Evolutionary conservation across 2,113 vertebrate genomes (phyloP).

Genomic region (Plecotus auritus): DNA sequence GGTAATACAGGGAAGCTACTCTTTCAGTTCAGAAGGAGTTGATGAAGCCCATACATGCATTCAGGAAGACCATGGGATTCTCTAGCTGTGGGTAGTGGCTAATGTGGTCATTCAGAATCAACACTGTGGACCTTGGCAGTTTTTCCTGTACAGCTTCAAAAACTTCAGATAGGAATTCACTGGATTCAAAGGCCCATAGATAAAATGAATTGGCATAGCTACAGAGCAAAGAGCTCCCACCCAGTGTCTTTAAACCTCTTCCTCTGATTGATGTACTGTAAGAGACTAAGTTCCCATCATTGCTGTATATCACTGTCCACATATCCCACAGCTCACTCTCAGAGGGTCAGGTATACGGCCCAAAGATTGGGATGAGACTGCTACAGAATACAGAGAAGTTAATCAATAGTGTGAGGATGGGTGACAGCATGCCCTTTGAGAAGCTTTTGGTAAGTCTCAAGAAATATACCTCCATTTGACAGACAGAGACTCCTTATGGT

Average conservation of each 20-base stretch:
- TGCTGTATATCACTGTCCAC: constrained; percentile 88
- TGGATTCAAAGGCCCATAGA: constrained; percentile 92
- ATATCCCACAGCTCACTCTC: constrained; percentile 92
- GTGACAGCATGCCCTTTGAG: constrained; percentile 88
- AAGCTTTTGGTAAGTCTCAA: constrained; percentile 89
- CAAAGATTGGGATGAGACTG: constrained; percentile 84
- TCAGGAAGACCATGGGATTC: constrained; percentile 92
- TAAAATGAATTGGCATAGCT: constrained; percentile 90
- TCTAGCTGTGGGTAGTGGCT: constrained; percentile 92
- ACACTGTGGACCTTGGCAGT: constrained; percentile 83
- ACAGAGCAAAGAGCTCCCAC: constrained; percentile 89
- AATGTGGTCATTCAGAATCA: constrained; percentile 87
- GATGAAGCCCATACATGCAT: constrained; percentile 93
- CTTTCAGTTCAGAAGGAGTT: constrained; percentile 90
- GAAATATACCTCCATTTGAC: constrained; percentile 94
- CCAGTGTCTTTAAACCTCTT: constrained; percentile 90
- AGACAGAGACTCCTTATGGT: constrained; percentile 92
- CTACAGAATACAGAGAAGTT: constrained; percentile 89
- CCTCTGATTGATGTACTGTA: constrained; percentile 95
- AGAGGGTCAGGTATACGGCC: constrained; percentile 89
- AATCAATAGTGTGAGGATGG: constrained; percentile 84
- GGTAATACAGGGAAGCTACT: constrained; percentile 50
- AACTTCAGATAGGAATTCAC: constrained; percentile 64
- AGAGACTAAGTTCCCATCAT: constrained; percentile 87
- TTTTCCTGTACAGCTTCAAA: constrained; percentile 72